Percentiles rank a stretch among this genome's conserved stretches.
These are phyloP conservation scores for Staurois parvus DNA, from an alignment of 2,797 vertebrate genomes.

Conservation along the genomic window DNA sequence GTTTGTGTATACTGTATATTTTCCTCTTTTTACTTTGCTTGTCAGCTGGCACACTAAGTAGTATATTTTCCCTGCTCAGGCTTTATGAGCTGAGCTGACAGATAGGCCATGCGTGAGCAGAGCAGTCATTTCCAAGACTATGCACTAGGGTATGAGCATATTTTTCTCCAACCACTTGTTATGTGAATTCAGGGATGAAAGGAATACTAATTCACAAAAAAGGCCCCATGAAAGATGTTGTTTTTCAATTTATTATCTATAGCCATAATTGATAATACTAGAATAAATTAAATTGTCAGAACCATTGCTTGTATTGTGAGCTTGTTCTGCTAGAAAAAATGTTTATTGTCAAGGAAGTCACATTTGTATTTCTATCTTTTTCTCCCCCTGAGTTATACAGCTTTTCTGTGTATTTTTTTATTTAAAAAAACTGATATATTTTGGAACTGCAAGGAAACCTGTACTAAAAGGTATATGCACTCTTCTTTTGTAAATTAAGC, in stretches of 20 bases:
- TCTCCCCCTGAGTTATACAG: too few relatives aligned
- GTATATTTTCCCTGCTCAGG: neutral
- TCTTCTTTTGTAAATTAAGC: too few relatives aligned
- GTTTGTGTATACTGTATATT: neutral
- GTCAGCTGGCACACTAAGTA: conserved; percentile 42
- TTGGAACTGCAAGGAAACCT: too few relatives aligned
- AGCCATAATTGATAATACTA: neutral
- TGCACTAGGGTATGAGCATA: conserved; percentile 29
- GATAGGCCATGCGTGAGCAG: conserved; percentile 19
- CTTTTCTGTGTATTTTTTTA: too few relatives aligned
- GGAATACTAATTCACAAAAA: neutral
- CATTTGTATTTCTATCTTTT: too few relatives aligned
- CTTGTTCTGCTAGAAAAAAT: neutral
- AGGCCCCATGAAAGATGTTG: neutral
- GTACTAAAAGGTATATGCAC: too few relatives aligned
- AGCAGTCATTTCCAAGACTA: conserved; percentile 16
- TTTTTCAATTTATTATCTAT: neutral
- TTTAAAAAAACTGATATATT: too few relatives aligned
- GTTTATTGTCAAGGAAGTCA: too few relatives aligned
- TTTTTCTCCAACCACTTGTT: conserved; percentile 4
- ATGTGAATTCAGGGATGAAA: conserved; percentile 23
- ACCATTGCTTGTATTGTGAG: neutral
- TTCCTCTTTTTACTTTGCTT: conserved; percentile 38
- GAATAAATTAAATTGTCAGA: neutral
- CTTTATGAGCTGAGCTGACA: conserved; percentile 32